Conservation (phyloP, 2,797 vertebrate species). For the Fundulus diaphanus region DNA sequence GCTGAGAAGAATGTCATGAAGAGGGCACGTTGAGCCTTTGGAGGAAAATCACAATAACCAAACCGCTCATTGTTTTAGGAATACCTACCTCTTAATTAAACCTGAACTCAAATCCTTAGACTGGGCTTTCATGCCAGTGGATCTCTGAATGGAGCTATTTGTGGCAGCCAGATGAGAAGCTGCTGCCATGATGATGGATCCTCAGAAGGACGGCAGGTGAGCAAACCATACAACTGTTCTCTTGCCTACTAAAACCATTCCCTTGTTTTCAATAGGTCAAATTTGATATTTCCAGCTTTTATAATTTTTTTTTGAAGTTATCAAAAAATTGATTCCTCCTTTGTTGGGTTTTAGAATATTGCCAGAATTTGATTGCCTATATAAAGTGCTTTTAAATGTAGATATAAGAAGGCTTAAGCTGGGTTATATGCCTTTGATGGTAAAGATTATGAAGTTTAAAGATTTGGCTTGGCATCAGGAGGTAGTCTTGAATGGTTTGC, state of each 20-base stretch:
- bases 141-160: not conserved
- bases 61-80: not conserved
- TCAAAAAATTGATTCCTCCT: too few relatives aligned
- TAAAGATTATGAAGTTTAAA: not conserved
- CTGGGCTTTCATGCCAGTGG: not conserved
- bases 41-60: not conserved
- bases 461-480: too few relatives aligned
- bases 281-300: not conserved
- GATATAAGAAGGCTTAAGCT: not conserved
- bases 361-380: not conserved
- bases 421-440: not conserved
- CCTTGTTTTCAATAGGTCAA: not conserved
- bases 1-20: not conserved
- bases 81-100: not conserved
- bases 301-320: too few relatives aligned
- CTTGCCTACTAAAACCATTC: not conserved
- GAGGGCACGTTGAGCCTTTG: not conserved
- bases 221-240: not conserved
- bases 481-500: too few relatives aligned
- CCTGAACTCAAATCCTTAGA: not conserved
- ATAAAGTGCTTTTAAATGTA: not conserved
- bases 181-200: not conserved
- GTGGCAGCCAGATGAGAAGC: not conserved
- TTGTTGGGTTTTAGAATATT: not conserved
- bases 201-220: not conserved